Percentiles rank a stretch among this genome's conserved stretches.
phyloP scores from a whole-genome alignment of 2,888 invertebrate species.

The Diploptera punctata region DNA sequence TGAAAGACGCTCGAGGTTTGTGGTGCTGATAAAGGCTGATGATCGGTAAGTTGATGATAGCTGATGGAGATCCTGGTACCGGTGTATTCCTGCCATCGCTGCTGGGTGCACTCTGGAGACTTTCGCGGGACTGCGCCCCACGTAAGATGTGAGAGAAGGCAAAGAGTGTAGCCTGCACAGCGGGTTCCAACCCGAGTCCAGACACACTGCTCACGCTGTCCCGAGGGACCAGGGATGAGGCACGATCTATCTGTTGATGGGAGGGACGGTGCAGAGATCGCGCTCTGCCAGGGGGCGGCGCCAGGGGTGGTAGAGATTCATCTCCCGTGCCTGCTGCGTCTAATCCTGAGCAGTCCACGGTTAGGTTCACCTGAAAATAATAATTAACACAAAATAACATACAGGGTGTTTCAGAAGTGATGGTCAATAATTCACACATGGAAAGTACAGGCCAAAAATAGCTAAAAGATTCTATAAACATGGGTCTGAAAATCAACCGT shows the following conservation, averaged over 20 bases:
- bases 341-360: constrained; percentile 51
- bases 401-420: too few relatives aligned
- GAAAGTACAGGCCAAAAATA: too few relatives aligned
- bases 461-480: too few relatives aligned
- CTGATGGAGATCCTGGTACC: constrained; percentile 44
- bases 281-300: constrained; percentile 21
- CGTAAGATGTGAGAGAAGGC: constrained; percentile 50
- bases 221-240: constrained; percentile 43
- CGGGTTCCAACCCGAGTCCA: constrained; percentile 50
- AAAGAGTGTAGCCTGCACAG: constrained; percentile 49
- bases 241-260: constrained; percentile 42
- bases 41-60: constrained; percentile 44
- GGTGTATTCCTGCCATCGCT: constrained; percentile 47
- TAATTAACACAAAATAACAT: too few relatives aligned
- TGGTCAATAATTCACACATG: too few relatives aligned
- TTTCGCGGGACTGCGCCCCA: constrained; percentile 51
- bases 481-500: too few relatives aligned
- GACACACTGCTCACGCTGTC: constrained; percentile 48
- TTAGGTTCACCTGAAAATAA: constrained; percentile 55
- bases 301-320: constrained; percentile 40
- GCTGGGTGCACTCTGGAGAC: constrained; percentile 49
- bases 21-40: constrained; percentile 43
- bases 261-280: constrained; percentile 34
- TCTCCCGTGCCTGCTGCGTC: constrained; percentile 41
- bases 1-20: constrained; percentile 47